Evolutionary conservation across 2,113 vertebrate species (phyloP).

Genomic region (Notiomystis cincta): DNA sequence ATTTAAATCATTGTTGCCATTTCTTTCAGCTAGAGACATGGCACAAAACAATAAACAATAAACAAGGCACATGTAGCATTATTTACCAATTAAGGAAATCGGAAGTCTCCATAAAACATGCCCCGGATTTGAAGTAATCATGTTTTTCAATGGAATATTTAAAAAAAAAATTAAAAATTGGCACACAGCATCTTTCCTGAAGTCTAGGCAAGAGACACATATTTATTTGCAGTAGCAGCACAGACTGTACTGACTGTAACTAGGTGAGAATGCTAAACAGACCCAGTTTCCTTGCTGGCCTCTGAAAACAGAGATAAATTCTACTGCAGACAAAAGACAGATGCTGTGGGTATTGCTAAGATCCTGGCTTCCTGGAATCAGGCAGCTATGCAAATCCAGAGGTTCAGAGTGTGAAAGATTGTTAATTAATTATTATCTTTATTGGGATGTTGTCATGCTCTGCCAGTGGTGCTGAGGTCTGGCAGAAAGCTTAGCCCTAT

Average conservation of each 20-base stretch:
- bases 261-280: conserved; percentile 62
- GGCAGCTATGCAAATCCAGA: neutral
- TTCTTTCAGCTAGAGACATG: neutral
- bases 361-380: neutral
- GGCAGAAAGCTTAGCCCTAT: neutral
- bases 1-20: neutral
- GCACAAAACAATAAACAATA: neutral
- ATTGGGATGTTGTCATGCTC: neutral
- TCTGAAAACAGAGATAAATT: conserved; percentile 37
- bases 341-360: conserved; percentile 9
- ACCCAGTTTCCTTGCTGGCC: neutral
- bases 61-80: neutral
- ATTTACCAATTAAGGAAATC: conserved; percentile 43
- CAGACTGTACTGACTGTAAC: conserved; percentile 33
- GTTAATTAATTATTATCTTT: conserved; percentile 24
- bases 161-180: neutral
- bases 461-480: neutral
- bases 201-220: conserved; percentile 18
- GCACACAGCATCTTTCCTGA: neutral
- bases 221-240: conserved; percentile 58
- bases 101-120: conserved; percentile 8
- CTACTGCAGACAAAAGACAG: conserved; percentile 35
- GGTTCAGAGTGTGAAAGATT: neutral
- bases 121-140: conserved; percentile 15
- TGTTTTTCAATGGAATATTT: conserved; percentile 14